Evolutionary conservation across 2,888 invertebrate species (phyloP), one percentile per base, ranked within the genome.

Genomic region (Steromphala cineraria): DNA sequence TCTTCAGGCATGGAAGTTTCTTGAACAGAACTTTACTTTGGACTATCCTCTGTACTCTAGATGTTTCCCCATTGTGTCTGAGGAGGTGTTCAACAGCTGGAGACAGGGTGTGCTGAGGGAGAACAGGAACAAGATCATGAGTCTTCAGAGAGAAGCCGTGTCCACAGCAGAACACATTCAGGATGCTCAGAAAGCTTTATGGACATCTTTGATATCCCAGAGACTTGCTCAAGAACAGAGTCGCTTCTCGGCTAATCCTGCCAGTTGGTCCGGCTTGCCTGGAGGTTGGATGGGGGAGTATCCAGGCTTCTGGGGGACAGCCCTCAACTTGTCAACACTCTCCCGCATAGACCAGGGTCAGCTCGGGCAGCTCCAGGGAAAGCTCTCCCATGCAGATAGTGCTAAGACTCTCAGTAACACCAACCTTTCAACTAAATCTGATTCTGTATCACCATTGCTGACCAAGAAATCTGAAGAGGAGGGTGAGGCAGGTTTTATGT

Each of bases 71-170:
- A 74, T 77, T 19, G 78, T 78, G 53, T 56, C 84, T 7, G 36
- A 78, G 62, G 81, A 82, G 28, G 77, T 78, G 46, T 84, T 82
- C 56, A 82, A 81, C 77, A 62, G 53, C 15, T 79, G 79, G 79
- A 79, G 67, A 55, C 24, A 74, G 75, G 21, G 75, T 21, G 53
- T 79, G 21, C 40, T 71, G n/a, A 71, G 71, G 31, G 71, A 71
- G 17, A 71, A 19, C n/a, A 28, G 53, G 19, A 21, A 76, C 31
- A 53, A 76, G 31, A 53, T 76, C 31, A n/a, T 53, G 19, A 76
- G 55, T 40, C 55, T 55, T 1, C 76, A 76, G 55, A 24, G 53
- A 31, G 76, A 55, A 28, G 76, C 76, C 8, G 55, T 53, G 53
- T 36, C 53, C n/a, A 53, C 53, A 10, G 53, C 76, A 24, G 76